Evolutionary conservation across 2,888 invertebrate species (phyloP).

Genomic region (Neoscelio sp.): DNA sequence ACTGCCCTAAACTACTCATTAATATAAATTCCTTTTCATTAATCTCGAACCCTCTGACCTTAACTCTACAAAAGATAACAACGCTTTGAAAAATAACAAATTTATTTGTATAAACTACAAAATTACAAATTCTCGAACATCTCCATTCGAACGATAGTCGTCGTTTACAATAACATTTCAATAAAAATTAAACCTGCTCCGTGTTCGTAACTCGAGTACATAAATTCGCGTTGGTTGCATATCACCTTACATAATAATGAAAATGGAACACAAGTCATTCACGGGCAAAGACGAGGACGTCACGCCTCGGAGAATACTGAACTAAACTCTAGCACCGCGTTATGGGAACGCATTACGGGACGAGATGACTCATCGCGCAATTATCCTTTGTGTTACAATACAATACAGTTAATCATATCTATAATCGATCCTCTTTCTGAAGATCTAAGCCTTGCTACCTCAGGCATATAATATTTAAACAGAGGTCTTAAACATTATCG

Average conservation of each 20-base stretch:
- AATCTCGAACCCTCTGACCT: no score
- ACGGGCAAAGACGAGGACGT: slow-evolving; percentile 77
- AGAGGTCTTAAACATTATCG: slow-evolving; percentile 7
- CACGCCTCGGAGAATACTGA: slow-evolving; percentile 73
- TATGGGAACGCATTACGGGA: slow-evolving; percentile 67
- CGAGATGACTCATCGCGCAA: slow-evolving; percentile 75
- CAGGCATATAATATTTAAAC: slow-evolving; percentile 42
- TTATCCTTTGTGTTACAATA: slow-evolving; percentile 68
- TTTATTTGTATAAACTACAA: no score
- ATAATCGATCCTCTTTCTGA: slow-evolving; percentile 65
- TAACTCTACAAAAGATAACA: no score
- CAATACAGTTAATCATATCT: slow-evolving; percentile 68
- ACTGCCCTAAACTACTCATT: no score
- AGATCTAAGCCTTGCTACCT: slow-evolving; percentile 50
- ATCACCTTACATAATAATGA: slow-evolving; percentile 74
- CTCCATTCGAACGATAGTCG: no score
- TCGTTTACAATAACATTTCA: no score
- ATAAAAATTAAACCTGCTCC: no score
- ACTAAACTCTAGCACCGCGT: slow-evolving; percentile 66
- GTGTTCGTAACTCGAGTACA: no score
- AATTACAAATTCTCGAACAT: no score
- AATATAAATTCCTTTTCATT: no score
- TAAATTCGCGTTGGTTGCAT: slow-evolving; percentile 27
- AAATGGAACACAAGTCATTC: slow-evolving; percentile 75
- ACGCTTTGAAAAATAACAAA: no score